Base-by-base conservation (phyloP, 2,113 vertebrate species). In the Colistium nudipinnis region DNA sequence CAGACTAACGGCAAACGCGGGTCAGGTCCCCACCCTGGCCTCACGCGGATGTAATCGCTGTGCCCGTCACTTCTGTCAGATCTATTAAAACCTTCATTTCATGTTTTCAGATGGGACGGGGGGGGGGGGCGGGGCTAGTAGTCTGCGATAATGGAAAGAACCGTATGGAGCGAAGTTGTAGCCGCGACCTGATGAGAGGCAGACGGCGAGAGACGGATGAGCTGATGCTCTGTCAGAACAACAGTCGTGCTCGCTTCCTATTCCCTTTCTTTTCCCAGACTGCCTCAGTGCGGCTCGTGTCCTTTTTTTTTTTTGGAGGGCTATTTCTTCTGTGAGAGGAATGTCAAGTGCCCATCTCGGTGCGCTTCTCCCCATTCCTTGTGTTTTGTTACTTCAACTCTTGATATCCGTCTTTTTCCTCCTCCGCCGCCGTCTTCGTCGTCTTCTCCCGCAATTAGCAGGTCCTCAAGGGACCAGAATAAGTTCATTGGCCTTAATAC, bases 241-340 rank as follows among this genome's bases (percentile, higher is more conserved):
- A 53, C 65, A 25, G 43, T 69, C 55, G 49, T 83, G 68, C 53
- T 82, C 33, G 11, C 2, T 78, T 74, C 78, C 74, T 53, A 57
- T 76, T 76, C 71, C 64, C 65, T 82, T 73, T 65, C 66, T 81
- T 76, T 68, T 64, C 52, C 59, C 66, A 60, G 55, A 81, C 83
- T 80, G 63, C 52, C 73, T 85, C 69, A 3, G 80, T 83, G 75
- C 74, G 35, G 76, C 71, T 80, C 81, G 16, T 89, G 81, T 90
- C 81, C 74, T 89, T 89, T 80, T 78, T 76, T 33, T 71, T 89
- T 89, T 80, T 78, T 76, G 30, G 81, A 80, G 74, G 91, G 72
- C 87, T 82, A 81, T 70, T 83, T 89, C 84, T 71, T 13, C 85
- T 91, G 88, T 80, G 90, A 89, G 76, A 88, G 84, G 92, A 92